Percentiles rank a stretch among this genome's conserved stretches.
Evolutionary conservation across 1,140 invertebrate species (phyloP).

Genomic region (Anoplolepis gracilipes): DNA sequence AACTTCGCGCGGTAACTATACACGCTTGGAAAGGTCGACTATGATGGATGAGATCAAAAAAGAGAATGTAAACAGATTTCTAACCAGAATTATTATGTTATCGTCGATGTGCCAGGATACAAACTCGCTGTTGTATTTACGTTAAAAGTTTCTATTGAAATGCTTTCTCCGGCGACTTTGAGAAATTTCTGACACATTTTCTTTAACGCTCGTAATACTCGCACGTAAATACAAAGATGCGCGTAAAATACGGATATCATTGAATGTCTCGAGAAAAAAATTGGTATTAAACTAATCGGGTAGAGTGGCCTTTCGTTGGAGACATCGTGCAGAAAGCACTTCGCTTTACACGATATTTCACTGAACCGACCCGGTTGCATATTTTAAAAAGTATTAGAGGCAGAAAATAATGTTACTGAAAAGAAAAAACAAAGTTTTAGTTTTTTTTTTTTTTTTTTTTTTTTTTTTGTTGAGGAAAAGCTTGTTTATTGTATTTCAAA

Average conservation of each 20-base stretch:
- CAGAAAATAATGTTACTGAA: conserved; percentile 7
- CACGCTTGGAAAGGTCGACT: background rate
- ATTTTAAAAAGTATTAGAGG: conserved; percentile 41
- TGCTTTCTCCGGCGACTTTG: background rate
- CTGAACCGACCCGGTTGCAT: conserved; percentile 33
- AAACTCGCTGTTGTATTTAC: background rate
- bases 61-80: background rate
- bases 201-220: background rate
- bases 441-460: too few species aligned
- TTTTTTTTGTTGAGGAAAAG: too few species aligned
- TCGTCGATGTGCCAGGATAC: background rate
- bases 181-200: background rate
- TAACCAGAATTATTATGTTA: background rate
- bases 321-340: conserved; percentile 23
- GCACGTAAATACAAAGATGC: conserved; percentile 14
- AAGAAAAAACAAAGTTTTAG: background rate
- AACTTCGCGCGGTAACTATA: background rate
- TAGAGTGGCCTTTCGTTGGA: conserved; percentile 43
- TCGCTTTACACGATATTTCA: conserved; percentile 59
- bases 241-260: conserved; percentile 9
- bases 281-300: conserved; percentile 44
- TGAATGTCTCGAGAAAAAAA: conserved; percentile 32
- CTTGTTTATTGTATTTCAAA: background rate
- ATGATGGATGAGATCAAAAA: conserved; percentile 15
- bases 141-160: background rate